Base-by-base conservation (phyloP, 2,888 invertebrate species). In the Agrochola macilenta region DNA sequence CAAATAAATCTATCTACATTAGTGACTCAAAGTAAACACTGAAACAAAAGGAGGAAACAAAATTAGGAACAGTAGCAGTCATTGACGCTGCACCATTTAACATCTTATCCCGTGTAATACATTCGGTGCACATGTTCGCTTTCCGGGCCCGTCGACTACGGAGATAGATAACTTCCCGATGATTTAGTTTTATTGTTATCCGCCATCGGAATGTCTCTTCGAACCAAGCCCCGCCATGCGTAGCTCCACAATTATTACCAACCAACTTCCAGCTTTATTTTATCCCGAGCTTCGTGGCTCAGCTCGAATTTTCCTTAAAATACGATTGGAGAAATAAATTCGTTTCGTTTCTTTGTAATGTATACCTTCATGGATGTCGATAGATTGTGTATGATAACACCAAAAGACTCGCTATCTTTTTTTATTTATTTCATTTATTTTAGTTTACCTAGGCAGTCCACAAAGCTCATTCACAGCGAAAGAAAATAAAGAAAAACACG, bases 111-210 rank as follows among this genome's bases (percentile, higher is more conserved):
- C 83, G 87, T 92, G 93, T 94, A 93, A 94, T 93, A 95, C 93
- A 92, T 94, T 93, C 88, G 91, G 91, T 92, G 92, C 94, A 94
- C 94, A 95, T 94, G 94, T 88, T 92, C 93, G 92, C 91, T 91
- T 93, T 92, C 94, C 94, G 92, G 88, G 89, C 90, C 90, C 91
- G 92, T 91, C 93, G 91, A 87, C 92, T 92, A 89, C 91, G 91
- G 91, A 95, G 95, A 96, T 94, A 96, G 94, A 96, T 96, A 96
- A 96, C 96, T 96, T 96, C 96, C 95, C 95, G 95, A 96, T 96
- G 96, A 96, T 96, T 96, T 96, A 95, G 93, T 96, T 96, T 96
- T 96, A 96, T 96, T 96, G 95, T 95, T 95, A 95, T 95, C 93
- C 93, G 90, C 92, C 92, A 93, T 94, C 92, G 94, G 93, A 95